Percentiles rank a stretch among this genome's conserved stretches.
phyloP scores from a whole-genome alignment of 2,888 invertebrate genomes.

The Drosophila cracens region DNA sequence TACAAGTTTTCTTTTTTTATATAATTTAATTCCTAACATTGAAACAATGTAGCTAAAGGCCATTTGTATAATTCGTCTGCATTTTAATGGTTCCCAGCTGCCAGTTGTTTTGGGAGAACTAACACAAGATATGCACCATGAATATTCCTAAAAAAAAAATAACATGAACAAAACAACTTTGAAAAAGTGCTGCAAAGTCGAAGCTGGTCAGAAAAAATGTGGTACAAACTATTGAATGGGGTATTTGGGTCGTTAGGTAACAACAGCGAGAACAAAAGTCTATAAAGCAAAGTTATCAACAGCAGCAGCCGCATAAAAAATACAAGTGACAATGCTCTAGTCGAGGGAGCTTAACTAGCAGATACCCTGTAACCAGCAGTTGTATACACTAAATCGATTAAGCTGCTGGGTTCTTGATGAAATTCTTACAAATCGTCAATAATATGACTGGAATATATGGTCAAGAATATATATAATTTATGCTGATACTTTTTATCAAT shows the following conservation, averaged over 20 bases:
- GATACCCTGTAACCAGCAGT: neutral
- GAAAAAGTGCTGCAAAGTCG: conserved; percentile 8
- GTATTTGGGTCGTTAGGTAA: conserved; percentile 73
- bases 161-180: conserved; percentile 38
- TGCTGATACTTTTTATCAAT: neutral
- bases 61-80: conserved; percentile 41
- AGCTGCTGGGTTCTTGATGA: neutral
- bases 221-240: conserved; percentile 62
- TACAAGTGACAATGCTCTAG: neutral
- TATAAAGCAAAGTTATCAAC: conserved; percentile 74
- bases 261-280: conserved; percentile 72
- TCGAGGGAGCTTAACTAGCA: neutral
- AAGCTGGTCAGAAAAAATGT: conserved; percentile 35
- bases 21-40: conserved; percentile 1
- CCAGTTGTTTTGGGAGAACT: conserved; percentile 30
- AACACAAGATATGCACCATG: conserved; percentile 51
- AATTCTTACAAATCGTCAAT: neutral
- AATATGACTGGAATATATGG: neutral
- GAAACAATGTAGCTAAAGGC: conserved; percentile 9
- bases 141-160: conserved; percentile 3
- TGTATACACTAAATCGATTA: too few relatives aligned
- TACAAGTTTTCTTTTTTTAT: neutral
- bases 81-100: conserved; percentile 21
- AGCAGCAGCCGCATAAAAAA: conserved; percentile 35
- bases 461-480: neutral